These are phyloP conservation scores for Tursiops truncatus DNA, from an alignment of 2,113 vertebrate genomes.

Conservation along the genomic window DNA sequence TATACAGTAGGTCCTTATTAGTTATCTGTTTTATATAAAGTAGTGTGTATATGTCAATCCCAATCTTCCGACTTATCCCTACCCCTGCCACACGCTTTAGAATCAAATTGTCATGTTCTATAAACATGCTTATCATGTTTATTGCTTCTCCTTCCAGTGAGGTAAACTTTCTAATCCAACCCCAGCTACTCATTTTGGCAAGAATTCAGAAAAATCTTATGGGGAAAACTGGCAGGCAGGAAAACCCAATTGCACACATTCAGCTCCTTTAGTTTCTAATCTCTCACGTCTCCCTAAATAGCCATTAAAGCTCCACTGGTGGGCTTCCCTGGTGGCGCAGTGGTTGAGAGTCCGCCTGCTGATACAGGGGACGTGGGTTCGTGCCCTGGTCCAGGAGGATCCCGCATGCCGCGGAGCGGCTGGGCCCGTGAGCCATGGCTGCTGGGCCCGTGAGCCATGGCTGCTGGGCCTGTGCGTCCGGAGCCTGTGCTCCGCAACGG, in stretches of 20 bases:
- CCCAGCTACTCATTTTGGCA: background rate
- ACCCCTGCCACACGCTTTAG: background rate
- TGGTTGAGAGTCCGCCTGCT: too few relatives aligned
- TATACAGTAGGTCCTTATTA: too few relatives aligned
- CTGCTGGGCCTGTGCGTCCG: too few relatives aligned
- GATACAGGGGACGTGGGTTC: fast-evolving
- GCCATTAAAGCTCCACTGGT: background rate
- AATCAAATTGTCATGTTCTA: background rate
- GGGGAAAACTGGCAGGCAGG: background rate
- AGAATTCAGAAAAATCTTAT: background rate
- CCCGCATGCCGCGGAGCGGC: too few relatives aligned
- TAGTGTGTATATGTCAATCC: too few relatives aligned
- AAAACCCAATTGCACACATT: background rate
- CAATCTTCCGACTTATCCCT: too few relatives aligned
- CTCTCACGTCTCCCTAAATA: background rate
- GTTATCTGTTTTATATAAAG: too few relatives aligned
- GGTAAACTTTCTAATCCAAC: background rate
- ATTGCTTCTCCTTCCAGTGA: background rate
- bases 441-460: too few relatives aligned
- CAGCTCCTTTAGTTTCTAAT: background rate
- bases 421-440: too few relatives aligned
- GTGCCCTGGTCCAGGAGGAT: too few relatives aligned
- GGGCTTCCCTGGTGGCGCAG: too few relatives aligned
- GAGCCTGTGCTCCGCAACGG: too few relatives aligned
- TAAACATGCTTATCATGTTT: background rate